Conservation (phyloP, 1,140 invertebrate genomes). For the Sitophilus oryzae region DNA sequence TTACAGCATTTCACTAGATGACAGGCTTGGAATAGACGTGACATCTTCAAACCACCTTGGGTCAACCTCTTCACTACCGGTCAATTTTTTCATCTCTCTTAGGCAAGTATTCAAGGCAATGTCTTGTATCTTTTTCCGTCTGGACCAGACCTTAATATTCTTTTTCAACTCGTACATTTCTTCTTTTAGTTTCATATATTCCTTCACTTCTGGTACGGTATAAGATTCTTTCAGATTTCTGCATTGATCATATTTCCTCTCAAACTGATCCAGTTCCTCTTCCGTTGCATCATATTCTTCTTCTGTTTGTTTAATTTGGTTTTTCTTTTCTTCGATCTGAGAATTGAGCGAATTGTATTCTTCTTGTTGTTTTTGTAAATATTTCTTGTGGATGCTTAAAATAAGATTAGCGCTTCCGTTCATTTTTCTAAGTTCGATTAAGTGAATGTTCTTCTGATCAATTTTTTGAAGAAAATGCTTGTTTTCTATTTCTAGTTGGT, state of each 20-base stretch:
- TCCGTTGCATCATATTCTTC: constrained; percentile 24
- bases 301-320: constrained; percentile 26
- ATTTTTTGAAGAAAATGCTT: constrained; percentile 42
- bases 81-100: constrained; percentile 35
- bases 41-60: constrained; percentile 28
- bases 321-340: constrained; percentile 25
- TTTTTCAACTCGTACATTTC: constrained; percentile 47
- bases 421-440: constrained; percentile 44
- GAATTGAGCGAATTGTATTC: constrained; percentile 25
- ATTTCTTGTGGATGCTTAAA: constrained; percentile 35
- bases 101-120: constrained; percentile 31
- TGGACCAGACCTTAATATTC: constrained; percentile 46
- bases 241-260: constrained; percentile 28
- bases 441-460: constrained; percentile 40
- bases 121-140: constrained; percentile 45
- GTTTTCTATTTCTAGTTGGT: constrained; percentile 46
- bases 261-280: constrained; percentile 24
- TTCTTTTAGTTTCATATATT: constrained; percentile 50
- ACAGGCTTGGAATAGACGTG: background rate
- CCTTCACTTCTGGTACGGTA: constrained; percentile 49
- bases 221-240: constrained; percentile 24
- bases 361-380: constrained; percentile 30
- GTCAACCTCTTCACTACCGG: constrained; percentile 23
- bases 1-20: background rate
- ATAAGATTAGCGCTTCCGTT: constrained; percentile 39